Conservation (phyloP, 1,140 invertebrate species). For the Diploscapter pachys region DNA sequence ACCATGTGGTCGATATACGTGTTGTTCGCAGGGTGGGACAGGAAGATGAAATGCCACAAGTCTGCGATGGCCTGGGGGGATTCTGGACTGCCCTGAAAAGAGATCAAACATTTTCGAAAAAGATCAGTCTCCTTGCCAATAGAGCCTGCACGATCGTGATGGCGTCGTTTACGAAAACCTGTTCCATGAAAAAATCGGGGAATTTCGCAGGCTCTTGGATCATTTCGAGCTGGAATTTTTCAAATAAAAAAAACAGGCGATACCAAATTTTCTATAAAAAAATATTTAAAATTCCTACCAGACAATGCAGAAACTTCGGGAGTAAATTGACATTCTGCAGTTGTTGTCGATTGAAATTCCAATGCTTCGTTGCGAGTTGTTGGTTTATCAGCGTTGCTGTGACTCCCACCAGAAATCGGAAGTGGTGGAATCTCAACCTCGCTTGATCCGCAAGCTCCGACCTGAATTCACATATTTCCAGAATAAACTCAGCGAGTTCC, state of each 20-base stretch:
- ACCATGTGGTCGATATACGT: conserved; percentile 33
- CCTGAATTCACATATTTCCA: no score
- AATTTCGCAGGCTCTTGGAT: conserved; percentile 11
- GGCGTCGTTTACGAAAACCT: conserved; percentile 17
- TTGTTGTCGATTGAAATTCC: conserved; percentile 18
- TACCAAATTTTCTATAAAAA: conserved; percentile 16
- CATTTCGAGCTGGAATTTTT: conserved; percentile 9
- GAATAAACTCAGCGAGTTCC: no score
- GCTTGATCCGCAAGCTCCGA: no score
- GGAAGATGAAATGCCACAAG: conserved; percentile 32
- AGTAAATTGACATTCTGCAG: conserved; percentile 17
- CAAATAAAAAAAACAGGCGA: no score
- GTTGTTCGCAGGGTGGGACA: conserved; percentile 30
- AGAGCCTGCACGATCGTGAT: conserved; percentile 7
- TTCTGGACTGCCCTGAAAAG: conserved; percentile 13
- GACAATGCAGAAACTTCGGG: conserved; percentile 20
- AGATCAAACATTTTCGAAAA: no score
- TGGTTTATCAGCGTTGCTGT: no score
- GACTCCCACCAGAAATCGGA: no score
- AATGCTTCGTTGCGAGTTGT: no score
- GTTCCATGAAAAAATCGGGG: conserved; percentile 4
- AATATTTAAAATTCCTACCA: not conserved
- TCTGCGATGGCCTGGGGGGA: conserved; percentile 21
- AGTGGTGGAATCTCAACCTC: no score
- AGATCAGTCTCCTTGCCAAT: no score